Evolutionary conservation across 2,888 invertebrate genomes (phyloP).

Genomic region (Amphiduros pacificus): DNA sequence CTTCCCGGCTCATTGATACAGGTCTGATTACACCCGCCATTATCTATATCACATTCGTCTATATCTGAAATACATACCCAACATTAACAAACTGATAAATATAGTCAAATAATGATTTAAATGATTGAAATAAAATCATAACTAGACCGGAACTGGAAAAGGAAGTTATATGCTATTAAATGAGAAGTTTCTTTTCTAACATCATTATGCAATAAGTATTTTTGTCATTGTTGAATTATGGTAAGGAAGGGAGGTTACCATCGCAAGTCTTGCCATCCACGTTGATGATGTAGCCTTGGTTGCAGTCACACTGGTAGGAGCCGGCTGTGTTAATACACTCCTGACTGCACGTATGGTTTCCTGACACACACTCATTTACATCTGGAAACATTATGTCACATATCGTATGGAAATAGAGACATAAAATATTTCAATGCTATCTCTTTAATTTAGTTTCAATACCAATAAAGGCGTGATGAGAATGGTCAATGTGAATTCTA

Average conservation of each 20-base stretch:
- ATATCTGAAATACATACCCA: conserved; percentile 9
- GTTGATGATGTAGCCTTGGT: conserved; percentile 55
- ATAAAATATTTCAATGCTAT: neutral
- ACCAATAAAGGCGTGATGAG: neutral
- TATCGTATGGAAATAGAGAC: neutral
- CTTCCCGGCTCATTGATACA: conserved; percentile 1
- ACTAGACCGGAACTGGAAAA: too few relatives aligned
- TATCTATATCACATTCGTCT: conserved; percentile 7
- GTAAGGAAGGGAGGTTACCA: too few relatives aligned
- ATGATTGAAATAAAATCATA: too few relatives aligned
- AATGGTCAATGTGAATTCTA: too few relatives aligned
- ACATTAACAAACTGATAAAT: too few relatives aligned
- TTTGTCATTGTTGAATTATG: too few relatives aligned
- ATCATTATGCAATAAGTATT: too few relatives aligned
- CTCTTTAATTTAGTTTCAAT: neutral
- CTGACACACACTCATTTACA: conserved; percentile 74
- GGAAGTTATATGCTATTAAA: too few relatives aligned
- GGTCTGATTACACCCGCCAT: conserved; percentile 10
- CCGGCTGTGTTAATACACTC: conserved; percentile 68
- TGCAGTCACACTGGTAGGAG: conserved; percentile 69
- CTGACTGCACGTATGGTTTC: conserved; percentile 74
- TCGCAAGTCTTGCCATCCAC: conserved; percentile 41
- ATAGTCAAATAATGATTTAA: too few relatives aligned
- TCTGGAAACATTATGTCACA: conserved; percentile 64
- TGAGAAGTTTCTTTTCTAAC: too few relatives aligned